phyloP scores from a whole-genome alignment of 1,140 invertebrate species.

The Dryas iulia region DNA sequence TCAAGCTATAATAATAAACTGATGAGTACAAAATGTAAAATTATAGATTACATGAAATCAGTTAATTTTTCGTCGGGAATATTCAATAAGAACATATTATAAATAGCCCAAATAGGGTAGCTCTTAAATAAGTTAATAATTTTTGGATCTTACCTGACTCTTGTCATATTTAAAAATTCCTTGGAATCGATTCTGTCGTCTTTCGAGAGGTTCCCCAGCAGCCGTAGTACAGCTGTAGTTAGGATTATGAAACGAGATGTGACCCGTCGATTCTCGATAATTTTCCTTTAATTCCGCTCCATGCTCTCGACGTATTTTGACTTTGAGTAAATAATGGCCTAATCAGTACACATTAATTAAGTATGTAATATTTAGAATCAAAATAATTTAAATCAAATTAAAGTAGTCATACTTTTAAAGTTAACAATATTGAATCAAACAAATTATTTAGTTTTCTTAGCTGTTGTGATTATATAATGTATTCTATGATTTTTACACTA shows the following conservation, averaged over 20 bases:
- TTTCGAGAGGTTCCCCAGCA: slow-evolving; percentile 43
- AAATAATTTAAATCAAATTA: too few species aligned
- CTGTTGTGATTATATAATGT: too few species aligned
- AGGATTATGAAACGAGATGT: slow-evolving; percentile 78
- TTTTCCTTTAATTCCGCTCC: slow-evolving; percentile 62
- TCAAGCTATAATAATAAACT: too few species aligned
- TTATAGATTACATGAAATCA: too few species aligned
- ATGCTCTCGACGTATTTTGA: slow-evolving; percentile 45
- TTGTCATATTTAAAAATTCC: slow-evolving; percentile 79
- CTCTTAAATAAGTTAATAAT: not conserved
- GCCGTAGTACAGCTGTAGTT: slow-evolving; percentile 64
- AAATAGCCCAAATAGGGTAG: not conserved
- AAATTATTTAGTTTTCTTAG: too few species aligned
- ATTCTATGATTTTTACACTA: too few species aligned
- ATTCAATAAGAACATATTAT: too few species aligned
- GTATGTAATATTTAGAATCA: not conserved
- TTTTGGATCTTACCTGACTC: slow-evolving; percentile 72
- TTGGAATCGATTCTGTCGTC: slow-evolving; percentile 65
- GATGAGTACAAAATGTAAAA: too few species aligned
- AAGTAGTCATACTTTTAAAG: not conserved
- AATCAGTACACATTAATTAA: not conserved
- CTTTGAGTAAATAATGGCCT: slow-evolving; percentile 33
- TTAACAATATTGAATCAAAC: not conserved
- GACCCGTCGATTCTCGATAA: slow-evolving; percentile 59
- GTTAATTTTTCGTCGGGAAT: too few species aligned